Evolutionary conservation across 2,113 vertebrate genomes (phyloP).

Genomic region (Grallaria varia): DNA sequence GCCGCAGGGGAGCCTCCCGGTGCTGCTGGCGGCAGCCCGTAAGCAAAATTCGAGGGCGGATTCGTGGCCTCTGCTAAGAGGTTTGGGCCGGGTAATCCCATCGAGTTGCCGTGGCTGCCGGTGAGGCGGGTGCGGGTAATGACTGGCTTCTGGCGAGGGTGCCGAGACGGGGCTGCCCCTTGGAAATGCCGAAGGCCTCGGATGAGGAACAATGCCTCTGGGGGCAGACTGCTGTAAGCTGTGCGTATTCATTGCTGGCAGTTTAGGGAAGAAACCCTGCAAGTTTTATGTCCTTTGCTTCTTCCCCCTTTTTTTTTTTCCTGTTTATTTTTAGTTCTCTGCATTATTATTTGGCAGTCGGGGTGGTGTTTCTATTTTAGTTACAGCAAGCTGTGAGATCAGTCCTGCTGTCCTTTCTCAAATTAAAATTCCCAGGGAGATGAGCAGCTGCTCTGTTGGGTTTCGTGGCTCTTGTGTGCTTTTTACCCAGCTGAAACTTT

Average conservation of each 20-base stretch:
- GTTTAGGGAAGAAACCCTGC: neutral
- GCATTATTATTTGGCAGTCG: neutral
- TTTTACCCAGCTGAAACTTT: neutral
- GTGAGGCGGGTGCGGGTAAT: neutral
- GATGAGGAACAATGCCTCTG: neutral
- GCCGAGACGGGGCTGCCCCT: neutral
- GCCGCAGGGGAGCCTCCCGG: neutral
- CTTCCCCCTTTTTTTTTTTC: neutral
- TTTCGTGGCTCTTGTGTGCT: neutral
- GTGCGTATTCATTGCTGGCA: neutral
- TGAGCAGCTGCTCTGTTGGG: neutral
- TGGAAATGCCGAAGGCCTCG: neutral
- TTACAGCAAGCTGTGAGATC: neutral
- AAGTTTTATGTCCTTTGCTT: neutral
- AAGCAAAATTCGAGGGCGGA: neutral
- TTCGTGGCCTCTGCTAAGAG: neutral
- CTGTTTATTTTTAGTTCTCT: too few relatives aligned
- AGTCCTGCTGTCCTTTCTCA: neutral
- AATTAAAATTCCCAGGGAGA: neutral
- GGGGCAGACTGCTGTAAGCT: neutral
- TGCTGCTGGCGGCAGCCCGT: neutral
- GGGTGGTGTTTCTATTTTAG: neutral
- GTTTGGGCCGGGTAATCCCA: neutral
- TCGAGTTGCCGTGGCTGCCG: neutral
- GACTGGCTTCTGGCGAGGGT: neutral